Conservation (phyloP, 2,113 vertebrate species). For the Neolamprologus caudopunctatus region DNA sequence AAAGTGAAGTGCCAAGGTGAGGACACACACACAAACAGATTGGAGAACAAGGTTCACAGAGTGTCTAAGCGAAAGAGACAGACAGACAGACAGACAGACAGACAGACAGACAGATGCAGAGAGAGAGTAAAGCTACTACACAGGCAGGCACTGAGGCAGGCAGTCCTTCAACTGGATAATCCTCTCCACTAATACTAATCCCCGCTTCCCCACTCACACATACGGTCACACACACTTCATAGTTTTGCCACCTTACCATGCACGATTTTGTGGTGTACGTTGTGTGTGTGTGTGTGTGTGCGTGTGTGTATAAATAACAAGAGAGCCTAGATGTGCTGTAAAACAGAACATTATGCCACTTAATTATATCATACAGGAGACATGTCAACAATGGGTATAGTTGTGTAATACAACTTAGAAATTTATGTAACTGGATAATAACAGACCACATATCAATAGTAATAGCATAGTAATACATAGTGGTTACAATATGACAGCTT, state of each 20-base stretch:
- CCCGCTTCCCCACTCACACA: conserved; percentile 1
- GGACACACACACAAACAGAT: background rate
- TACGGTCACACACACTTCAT: background rate
- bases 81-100: background rate
- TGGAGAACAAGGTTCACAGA: conserved; percentile 2
- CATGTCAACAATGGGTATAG: background rate
- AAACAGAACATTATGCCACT: background rate
- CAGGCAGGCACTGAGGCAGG: conserved; percentile 3
- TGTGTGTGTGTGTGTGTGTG: background rate
- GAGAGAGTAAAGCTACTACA: background rate
- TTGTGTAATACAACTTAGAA: background rate
- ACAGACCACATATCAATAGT: background rate
- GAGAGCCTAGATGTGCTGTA: background rate
- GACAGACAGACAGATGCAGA: background rate
- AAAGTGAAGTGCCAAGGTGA: background rate
- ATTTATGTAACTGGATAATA: background rate
- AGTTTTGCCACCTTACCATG: background rate
- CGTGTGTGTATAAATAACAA: background rate
- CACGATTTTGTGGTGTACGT: background rate
- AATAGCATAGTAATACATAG: background rate
- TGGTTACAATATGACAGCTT: background rate
- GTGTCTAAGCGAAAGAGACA: background rate
- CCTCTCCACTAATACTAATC: conserved; percentile 54
- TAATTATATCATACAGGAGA: background rate
- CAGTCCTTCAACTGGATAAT: conserved; percentile 49